A percentile compares a stretch with the other conserved stretches of the same genome.
These are phyloP conservation scores for Rhynchomys soricoides DNA, from an alignment of 2,113 vertebrate species.

Conservation along the genomic window DNA sequence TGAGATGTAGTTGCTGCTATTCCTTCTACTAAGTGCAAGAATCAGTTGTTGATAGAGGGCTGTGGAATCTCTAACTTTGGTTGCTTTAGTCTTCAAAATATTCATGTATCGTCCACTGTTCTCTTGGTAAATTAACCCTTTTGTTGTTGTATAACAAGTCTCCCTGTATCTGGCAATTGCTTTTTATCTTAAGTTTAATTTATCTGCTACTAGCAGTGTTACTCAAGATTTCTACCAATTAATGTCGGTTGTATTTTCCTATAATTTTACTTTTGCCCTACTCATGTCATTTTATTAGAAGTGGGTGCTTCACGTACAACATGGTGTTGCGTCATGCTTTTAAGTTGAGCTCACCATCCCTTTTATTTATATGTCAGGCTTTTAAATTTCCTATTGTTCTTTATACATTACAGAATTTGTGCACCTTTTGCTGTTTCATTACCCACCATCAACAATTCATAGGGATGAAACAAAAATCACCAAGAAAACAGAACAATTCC, in stretches of 20 bases:
- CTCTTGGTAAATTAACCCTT: not conserved
- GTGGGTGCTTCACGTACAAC: too few species aligned
- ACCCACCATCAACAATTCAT: not conserved
- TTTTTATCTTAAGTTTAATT: not conserved
- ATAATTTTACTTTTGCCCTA: not conserved
- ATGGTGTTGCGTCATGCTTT: not conserved
- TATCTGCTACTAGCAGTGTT: not conserved
- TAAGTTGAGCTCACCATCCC: not conserved
- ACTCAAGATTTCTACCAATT: not conserved
- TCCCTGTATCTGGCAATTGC: not conserved
- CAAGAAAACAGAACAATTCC: not conserved
- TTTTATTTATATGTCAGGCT: not conserved
- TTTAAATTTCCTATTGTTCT: not conserved
- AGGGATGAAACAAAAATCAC: not conserved
- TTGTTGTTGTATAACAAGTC: not conserved
- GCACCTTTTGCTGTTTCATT: not conserved
- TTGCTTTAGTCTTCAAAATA: not conserved
- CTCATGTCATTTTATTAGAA: not conserved
- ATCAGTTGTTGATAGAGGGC: not conserved
- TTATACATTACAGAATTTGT: not conserved
- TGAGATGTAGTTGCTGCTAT: not conserved
- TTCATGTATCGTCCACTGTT: not conserved
- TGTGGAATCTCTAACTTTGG: too few species aligned
- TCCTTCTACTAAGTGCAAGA: not conserved
- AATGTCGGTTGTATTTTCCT: not conserved